phyloP scores from a whole-genome alignment of 2,113 vertebrate genomes.

The Isurus oxyrinchus region DNA sequence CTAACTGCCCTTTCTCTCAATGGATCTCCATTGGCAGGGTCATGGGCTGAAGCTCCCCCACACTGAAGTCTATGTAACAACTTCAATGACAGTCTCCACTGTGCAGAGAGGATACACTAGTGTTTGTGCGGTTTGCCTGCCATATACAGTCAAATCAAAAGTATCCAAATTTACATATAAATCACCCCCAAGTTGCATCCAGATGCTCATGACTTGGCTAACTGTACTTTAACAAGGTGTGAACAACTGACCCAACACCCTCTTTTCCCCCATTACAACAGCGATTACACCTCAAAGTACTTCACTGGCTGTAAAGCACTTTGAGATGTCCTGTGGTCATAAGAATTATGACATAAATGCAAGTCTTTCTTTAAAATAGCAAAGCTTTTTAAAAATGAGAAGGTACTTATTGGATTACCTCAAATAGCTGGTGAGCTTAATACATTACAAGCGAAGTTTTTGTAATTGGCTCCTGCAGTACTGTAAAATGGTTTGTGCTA shows the following conservation, averaged over 20 bases:
- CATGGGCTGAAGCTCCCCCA: background rate
- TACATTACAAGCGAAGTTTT: background rate
- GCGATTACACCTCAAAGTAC: background rate
- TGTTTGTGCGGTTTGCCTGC: background rate
- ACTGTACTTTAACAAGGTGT: background rate
- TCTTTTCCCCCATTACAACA: background rate
- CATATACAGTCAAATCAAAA: background rate
- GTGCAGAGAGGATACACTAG: too few species aligned
- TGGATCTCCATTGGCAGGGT: background rate
- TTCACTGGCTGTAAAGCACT: background rate
- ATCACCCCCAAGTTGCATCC: background rate
- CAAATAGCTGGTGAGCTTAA: background rate
- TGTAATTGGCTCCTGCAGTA: background rate
- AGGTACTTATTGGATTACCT: background rate
- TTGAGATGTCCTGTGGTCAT: background rate
- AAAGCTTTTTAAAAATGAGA: background rate
- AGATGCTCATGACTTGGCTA: background rate
- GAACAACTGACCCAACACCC: background rate
- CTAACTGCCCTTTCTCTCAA: background rate
- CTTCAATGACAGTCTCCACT: background rate
- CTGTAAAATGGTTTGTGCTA: background rate
- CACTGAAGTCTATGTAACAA: background rate
- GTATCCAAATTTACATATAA: background rate
- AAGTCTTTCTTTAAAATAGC: background rate
- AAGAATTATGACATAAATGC: background rate